Evolutionary conservation across 2,888 invertebrate genomes (phyloP).

Genomic region (Sussaba pulchella): DNA sequence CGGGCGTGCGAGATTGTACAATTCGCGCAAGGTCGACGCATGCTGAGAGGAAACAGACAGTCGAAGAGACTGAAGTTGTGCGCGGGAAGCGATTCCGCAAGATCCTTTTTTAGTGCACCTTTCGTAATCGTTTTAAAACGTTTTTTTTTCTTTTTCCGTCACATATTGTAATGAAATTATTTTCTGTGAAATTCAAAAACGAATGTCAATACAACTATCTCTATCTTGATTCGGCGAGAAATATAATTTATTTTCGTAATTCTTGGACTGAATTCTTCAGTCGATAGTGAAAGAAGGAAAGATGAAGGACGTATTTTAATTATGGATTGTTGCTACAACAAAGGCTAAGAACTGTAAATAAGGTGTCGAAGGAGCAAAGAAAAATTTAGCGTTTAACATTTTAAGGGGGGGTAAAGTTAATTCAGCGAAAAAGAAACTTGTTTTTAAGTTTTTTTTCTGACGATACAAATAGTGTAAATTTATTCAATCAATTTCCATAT

Average conservation of each 20-base stretch:
- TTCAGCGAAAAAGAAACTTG: too few species aligned
- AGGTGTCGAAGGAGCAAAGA: neutral
- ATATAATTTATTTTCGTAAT: neutral
- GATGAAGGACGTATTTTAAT: neutral
- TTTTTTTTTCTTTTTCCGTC: constrained; percentile 30
- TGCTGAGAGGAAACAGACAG: constrained; percentile 32
- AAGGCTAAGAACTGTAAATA: neutral
- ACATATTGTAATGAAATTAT: constrained; percentile 32
- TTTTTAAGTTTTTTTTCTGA: too few species aligned
- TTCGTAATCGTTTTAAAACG: constrained; percentile 27
- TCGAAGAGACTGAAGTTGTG: constrained; percentile 42
- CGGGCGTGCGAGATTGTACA: constrained; percentile 59
- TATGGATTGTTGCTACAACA: neutral
- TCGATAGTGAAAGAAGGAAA: neutral
- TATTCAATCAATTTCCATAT: too few species aligned
- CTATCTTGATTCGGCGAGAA: neutral
- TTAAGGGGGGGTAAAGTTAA: too few species aligned
- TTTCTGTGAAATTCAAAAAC: neutral
- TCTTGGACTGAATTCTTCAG: too few species aligned
- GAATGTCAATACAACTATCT: constrained; percentile 14
- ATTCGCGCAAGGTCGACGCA: constrained; percentile 61
- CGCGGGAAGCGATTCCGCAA: constrained; percentile 47
- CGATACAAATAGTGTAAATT: too few species aligned
- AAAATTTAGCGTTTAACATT: too few species aligned
- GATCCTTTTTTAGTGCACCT: constrained; percentile 39